A percentile compares a stretch with the other conserved stretches of the same genome.
These are phyloP conservation scores for Leptopilina syphax DNA, from an alignment of 2,888 invertebrate species.

Conservation along the genomic window DNA sequence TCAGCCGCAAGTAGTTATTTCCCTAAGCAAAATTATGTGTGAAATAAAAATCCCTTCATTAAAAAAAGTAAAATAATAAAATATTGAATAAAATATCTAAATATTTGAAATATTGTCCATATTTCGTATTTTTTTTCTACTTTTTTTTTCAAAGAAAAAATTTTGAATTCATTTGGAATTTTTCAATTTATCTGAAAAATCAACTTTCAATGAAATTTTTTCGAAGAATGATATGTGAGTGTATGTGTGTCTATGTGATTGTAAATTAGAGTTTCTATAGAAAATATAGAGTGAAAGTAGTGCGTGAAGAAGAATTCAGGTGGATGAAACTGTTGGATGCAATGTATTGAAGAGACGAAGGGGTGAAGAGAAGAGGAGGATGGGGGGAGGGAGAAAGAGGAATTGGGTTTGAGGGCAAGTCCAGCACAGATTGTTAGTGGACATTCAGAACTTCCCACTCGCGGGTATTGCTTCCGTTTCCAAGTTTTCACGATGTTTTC, in stretches of 20 bases:
- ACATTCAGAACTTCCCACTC: slow-evolving; percentile 74
- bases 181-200: background rate
- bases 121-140: no score
- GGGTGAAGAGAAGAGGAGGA: no score
- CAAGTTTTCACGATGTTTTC: slow-evolving; percentile 61
- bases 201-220: slow-evolving; percentile 3
- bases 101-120: no score
- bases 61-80: background rate
- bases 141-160: background rate
- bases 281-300: slow-evolving; percentile 47
- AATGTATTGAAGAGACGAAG: slow-evolving; percentile 42
- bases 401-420: slow-evolving; percentile 30
- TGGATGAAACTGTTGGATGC: slow-evolving; percentile 44
- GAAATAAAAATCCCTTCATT: background rate
- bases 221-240: slow-evolving; percentile 31
- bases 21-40: slow-evolving; percentile 1
- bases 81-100: background rate
- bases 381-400: background rate
- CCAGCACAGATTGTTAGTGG: slow-evolving; percentile 66
- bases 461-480: slow-evolving; percentile 66
- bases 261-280: slow-evolving; percentile 58
- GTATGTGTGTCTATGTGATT: slow-evolving; percentile 47
- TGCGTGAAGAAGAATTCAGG: slow-evolving; percentile 45
- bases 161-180: background rate
- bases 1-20: background rate